Evolutionary conservation across 30 jellyfish, hydroid and myxozoan species (phyloP).

Genomic region (Nemopilema nomurai): DNA sequence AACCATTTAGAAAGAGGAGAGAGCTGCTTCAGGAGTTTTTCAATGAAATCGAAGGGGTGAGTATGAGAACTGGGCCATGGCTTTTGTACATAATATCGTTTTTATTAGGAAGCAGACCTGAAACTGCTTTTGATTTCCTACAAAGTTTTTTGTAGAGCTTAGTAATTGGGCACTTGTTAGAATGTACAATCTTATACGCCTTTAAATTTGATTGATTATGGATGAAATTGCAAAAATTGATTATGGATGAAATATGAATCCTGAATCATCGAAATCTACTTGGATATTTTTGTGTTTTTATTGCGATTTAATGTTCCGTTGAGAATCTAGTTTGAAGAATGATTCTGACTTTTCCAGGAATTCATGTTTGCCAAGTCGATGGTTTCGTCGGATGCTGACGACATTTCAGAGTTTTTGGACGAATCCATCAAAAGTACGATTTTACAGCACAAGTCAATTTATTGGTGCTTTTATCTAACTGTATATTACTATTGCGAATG

Average conservation of each 20-base stretch:
- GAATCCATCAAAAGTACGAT: slow-evolving; percentile 88
- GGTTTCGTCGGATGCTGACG: slow-evolving; percentile 92
- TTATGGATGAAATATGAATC: not conserved
- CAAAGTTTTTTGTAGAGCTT: not conserved
- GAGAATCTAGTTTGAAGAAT: not conserved
- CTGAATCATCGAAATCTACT: too few relatives aligned
- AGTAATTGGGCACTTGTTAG: not conserved
- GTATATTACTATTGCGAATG: too few relatives aligned
- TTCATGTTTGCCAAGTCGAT: slow-evolving; percentile 92
- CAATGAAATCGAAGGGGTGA: slow-evolving; percentile 88
- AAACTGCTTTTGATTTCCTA: not conserved
- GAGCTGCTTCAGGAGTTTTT: slow-evolving; percentile 68
- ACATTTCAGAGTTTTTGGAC: slow-evolving; percentile 83
- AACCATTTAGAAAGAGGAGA: slow-evolving; percentile 83
- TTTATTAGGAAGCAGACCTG: not conserved
- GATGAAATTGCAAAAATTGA: not conserved
- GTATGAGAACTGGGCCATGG: not conserved
- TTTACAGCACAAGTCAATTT: too few relatives aligned
- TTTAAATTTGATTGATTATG: too few relatives aligned
- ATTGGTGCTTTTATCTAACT: too few relatives aligned
- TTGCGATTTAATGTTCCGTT: not conserved
- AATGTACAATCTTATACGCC: not conserved
- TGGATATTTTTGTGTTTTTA: too few relatives aligned
- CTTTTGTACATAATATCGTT: not conserved
- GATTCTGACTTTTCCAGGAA: slow-evolving; percentile 33